Evolutionary conservation across 2,888 invertebrate genomes (phyloP), one percentile per base, ranked within the genome.

Genomic region (Helleia helle): DNA sequence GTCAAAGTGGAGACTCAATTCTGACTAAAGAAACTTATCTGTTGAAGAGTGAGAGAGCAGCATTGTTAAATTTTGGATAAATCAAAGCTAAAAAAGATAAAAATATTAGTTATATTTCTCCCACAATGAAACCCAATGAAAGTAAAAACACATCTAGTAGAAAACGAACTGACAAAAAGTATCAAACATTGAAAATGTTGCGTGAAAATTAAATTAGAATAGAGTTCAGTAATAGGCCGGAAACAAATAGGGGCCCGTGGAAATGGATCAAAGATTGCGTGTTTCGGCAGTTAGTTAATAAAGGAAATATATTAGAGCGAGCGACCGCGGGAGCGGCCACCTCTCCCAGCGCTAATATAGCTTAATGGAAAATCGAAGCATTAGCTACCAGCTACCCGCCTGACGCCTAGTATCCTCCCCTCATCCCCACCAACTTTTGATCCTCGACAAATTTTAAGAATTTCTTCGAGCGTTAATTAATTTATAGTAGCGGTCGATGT

Each of bases 351-450:
- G 69, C 71, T 80, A 75, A 77, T 80, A 80, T 64, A 77, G 77
- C 64, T 69, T 83, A 83, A 83, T 81, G 81, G 81, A 77, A 79
- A 80, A 83, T 80, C 83, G 81, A 84, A 83, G 76, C n/a, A n/a
- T n/a, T n/a, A n/a, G n/a, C n/a, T n/a, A n/a, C n/a, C n/a, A n/a
- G n/a, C n/a, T n/a, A n/a, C n/a, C n/a, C n/a, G n/a, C n/a, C n/a
- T n/a, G n/a, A n/a, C n/a, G n/a, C n/a, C n/a, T n/a, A n/a, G n/a
- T n/a, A n/a, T n/a, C n/a, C n/a, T n/a, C n/a, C 68, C 64, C 59
- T 64, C 62, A 57, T 52, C 56, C 56, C 57, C 53, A 22, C 61
- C 71, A 76, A 83, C 81, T 84, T 83, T 77, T 81, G 81, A 80
- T 81, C 72, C 76, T 71, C 74, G 65, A 71, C 76, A 71, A 83